phyloP scores from a whole-genome alignment of 2,113 vertebrate species.

The Chionodraco myersi region DNA sequence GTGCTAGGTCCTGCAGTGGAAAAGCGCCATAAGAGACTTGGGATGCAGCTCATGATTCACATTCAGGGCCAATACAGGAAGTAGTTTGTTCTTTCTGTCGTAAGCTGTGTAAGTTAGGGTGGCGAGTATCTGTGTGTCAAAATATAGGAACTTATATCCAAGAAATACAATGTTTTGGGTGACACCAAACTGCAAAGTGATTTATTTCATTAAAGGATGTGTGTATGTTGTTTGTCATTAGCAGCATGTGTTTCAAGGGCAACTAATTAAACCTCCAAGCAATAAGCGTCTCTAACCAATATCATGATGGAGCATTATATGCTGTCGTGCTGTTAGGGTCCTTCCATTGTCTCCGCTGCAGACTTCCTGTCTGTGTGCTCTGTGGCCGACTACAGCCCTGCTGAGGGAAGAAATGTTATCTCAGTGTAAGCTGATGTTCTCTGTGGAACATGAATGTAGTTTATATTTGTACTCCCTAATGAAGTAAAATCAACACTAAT shows the following conservation, averaged over 20 bases:
- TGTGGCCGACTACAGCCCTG: neutral
- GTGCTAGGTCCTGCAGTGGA: too few species aligned
- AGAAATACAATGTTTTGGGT: neutral
- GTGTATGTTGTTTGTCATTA: neutral
- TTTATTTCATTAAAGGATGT: neutral
- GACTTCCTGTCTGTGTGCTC: neutral
- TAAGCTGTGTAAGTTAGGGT: neutral
- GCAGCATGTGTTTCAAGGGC: conserved; percentile 3
- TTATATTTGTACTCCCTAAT: too few species aligned
- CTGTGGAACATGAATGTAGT: too few species aligned
- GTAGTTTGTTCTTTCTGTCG: neutral
- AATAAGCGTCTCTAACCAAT: conserved; percentile 1
- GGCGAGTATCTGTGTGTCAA: neutral
- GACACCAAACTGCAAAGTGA: neutral
- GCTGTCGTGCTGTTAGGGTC: neutral
- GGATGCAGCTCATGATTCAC: too few species aligned
- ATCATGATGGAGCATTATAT: neutral
- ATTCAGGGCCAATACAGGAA: neutral
- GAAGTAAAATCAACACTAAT: too few species aligned
- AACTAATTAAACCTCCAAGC: neutral
- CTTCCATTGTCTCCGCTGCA: neutral
- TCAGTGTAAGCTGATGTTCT: too few species aligned
- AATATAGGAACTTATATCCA: neutral
- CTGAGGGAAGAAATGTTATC: too few species aligned
- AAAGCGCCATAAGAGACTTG: too few species aligned